phyloP scores from a whole-genome alignment of 1,140 invertebrate species.

The Atta colombica region DNA sequence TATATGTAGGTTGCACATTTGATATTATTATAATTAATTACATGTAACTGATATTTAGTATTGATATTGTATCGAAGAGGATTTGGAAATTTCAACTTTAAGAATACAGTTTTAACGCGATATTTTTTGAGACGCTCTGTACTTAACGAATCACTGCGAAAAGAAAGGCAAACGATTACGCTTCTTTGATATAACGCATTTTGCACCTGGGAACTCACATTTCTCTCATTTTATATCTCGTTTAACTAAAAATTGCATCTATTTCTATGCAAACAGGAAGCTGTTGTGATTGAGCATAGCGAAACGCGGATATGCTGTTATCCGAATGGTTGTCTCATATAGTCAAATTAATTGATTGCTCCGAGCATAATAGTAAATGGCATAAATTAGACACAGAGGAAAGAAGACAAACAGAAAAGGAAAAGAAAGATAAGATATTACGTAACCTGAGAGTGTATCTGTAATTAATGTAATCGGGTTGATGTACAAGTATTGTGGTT shows the following conservation, averaged over 20 bases:
- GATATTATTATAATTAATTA: background rate
- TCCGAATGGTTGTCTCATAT: slow-evolving; percentile 19
- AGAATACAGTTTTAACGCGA: background rate
- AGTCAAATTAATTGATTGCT: slow-evolving; percentile 39
- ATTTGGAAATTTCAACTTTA: background rate
- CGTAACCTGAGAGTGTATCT: slow-evolving; percentile 36
- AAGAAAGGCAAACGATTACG: slow-evolving; percentile 48
- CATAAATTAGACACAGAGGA: background rate
- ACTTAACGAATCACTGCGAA: slow-evolving; percentile 50
- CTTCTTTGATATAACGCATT: slow-evolving; percentile 36
- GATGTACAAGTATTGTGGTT: slow-evolving; percentile 38
- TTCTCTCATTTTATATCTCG: slow-evolving; percentile 30
- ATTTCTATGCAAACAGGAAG: background rate
- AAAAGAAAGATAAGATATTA: slow-evolving; percentile 11
- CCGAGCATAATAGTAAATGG: slow-evolving; percentile 27
- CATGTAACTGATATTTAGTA: background rate
- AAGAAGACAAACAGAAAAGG: background rate
- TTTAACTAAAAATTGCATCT: slow-evolving; percentile 8
- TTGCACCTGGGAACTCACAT: slow-evolving; percentile 26
- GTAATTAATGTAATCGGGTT: slow-evolving; percentile 65
- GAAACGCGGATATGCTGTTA: background rate
- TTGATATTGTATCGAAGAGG: background rate
- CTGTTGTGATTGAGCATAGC: slow-evolving; percentile 1
- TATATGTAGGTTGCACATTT: background rate
- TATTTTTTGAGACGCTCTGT: slow-evolving; percentile 48